Conservation (phyloP, 2,888 invertebrate genomes). For the Busseola fusca region DNA sequence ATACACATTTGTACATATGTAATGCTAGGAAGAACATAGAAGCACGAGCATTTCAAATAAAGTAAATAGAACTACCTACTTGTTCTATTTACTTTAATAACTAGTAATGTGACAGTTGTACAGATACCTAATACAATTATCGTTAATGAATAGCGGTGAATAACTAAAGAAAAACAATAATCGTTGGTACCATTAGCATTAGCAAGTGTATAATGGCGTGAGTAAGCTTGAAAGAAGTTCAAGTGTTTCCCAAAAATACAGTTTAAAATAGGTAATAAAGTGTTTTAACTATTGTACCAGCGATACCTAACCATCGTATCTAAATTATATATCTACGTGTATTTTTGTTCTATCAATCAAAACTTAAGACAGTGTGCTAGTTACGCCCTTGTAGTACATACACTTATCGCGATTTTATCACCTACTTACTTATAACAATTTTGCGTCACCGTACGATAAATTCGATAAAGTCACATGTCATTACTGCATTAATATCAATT, state of each 20-base stretch:
- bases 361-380: constrained; percentile 63
- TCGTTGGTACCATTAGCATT: background rate
- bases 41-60: constrained; percentile 3
- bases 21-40: background rate
- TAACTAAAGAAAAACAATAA: background rate
- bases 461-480: constrained; percentile 77
- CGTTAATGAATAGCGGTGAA: constrained; percentile 12
- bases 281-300: constrained; percentile 4
- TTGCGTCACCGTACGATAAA: constrained; percentile 84
- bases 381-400: constrained; percentile 76
- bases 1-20: background rate
- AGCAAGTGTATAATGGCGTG: background rate
- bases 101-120: background rate
- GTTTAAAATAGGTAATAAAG: background rate
- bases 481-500: constrained; percentile 63
- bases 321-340: constrained; percentile 39
- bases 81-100: background rate
- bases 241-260: background rate
- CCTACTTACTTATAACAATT: constrained; percentile 76
- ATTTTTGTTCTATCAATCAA: constrained; percentile 60
- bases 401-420: constrained; percentile 83
- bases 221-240: background rate
- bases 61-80: background rate
- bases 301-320: constrained; percentile 21
- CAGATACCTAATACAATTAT: constrained; percentile 5